Base-by-base conservation (phyloP, 2,888 invertebrate genomes). In the Adelognathus sp. region DNA sequence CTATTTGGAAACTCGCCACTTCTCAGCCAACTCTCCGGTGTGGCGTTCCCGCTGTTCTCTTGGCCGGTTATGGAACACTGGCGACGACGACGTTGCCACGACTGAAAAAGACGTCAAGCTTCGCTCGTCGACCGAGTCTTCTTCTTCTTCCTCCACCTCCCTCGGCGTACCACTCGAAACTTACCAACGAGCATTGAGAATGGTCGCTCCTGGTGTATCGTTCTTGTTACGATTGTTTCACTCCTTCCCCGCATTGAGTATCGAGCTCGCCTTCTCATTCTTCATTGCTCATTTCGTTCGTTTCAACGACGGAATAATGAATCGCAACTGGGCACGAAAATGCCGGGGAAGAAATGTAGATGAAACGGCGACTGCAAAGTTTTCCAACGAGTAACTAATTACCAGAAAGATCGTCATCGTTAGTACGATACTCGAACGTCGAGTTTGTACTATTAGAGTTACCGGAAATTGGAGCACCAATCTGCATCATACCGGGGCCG, bases 1-100 rank as follows among this genome's bases (percentile, higher is more conserved):
- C 78, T 79, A 79, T 79, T 79, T 80, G 81, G 81, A 84, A 81
- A 82, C 81, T 82, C 80, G 77, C 81, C 79, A 79, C 78, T 80
- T 54, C 56, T 69, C 36, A 27, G 52, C 54, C 41, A 70, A 78
- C 74, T 74, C 41, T n/a, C 29, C 54, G 16, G 27, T 36, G 39
- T 5, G 18, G 50, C 24, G 52, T 31, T 16, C 31, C 31, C 33
- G 33, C 31, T 18, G 18, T 31, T 56, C 56, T 31, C 31, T 9
- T 33, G 56, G 56, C 29, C 56, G 33, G 31, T 18, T 6, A 14
- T 11, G 21, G 39, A 39, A 50, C 46, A 50, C 24, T 33, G 18
- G 67, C 27, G 72, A 67, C 61, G 41, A 71, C 52, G 66, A 74
- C 36, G 50, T 64, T 58, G n/a, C 54, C 36, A 54, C 44, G 54